Evolutionary conservation across 2,113 vertebrate genomes (phyloP), one percentile per base, ranked within the genome.

Genomic region (Donacobius atricapilla): DNA sequence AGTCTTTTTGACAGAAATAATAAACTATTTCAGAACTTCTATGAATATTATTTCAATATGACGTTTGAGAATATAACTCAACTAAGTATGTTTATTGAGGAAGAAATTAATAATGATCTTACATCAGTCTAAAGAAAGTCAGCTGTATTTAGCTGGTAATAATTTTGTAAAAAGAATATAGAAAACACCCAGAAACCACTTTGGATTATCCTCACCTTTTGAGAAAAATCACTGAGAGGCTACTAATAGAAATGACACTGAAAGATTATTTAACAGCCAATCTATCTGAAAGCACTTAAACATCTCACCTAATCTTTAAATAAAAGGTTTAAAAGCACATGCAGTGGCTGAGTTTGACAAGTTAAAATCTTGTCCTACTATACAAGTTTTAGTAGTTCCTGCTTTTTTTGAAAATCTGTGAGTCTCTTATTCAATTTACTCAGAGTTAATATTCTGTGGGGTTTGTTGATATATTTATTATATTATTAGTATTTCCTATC

Each of bases 381-480:
- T 13, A 17, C n/a, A 0, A 16, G 35, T 61, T 76, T 66, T 73
- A 61, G 10, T 57, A 33, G 3, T 50, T 27, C 4, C 2, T 37
- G 16, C 0, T 9, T 22, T 30, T 33, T 51, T 13, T 33, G 1
- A 33, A 60, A 70, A 47, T 24, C 2, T 1, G 4, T 66, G 11
- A 7, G 3, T 56, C 7, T 77, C 23, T 16, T 11, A n/a, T 20
- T 2, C 10, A 13, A 63, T 63, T 75, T 56, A 24, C 10, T 66
- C 20, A 17, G 31, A 40, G 2, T 31, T 39, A 33, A 7, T 17
- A n/a, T 79, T 81, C 7, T 37, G 12, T 37, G 12, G 28, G 2
- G 0, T 31, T 22, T 33, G 27, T 39, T 12, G 8, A 37, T 44
- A 22, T 14, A 54, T 64, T 45, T 53, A 23, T 75, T 57, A 40